Evolutionary conservation across 2,797 vertebrate genomes (phyloP).

Genomic region (Sparus aurata): DNA sequence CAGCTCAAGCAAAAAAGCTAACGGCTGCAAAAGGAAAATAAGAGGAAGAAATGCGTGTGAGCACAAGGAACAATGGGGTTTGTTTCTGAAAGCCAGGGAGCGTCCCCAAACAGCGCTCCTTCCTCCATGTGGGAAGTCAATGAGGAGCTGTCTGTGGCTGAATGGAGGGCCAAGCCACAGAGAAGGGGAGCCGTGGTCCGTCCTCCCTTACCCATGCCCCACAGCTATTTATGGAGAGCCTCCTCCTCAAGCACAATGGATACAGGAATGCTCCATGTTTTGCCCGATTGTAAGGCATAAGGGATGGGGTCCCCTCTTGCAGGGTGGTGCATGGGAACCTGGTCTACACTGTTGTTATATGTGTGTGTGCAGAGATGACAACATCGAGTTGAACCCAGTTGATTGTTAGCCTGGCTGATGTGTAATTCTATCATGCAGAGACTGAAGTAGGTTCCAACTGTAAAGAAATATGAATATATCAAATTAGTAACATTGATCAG

Average conservation of each 20-base stretch:
- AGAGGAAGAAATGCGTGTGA: slow-evolving; percentile 81
- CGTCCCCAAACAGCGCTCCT: slow-evolving; percentile 73
- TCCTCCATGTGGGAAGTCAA: slow-evolving; percentile 76
- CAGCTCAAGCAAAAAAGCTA: slow-evolving; percentile 75
- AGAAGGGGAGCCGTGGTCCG: slow-evolving; percentile 49
- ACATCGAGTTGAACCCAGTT: not conserved
- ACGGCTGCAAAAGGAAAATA: slow-evolving; percentile 71
- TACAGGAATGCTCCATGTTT: slow-evolving; percentile 71
- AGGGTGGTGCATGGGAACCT: slow-evolving; percentile 70
- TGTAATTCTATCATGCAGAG: not conserved
- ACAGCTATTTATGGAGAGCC: slow-evolving; percentile 79
- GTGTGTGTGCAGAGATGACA: slow-evolving; percentile 39
- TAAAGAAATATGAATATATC: not conserved
- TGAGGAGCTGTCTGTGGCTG: slow-evolving; percentile 64
- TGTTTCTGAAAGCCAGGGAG: slow-evolving; percentile 80
- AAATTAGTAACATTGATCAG: not conserved
- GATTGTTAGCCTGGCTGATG: not conserved
- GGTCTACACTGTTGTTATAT: slow-evolving; percentile 19
- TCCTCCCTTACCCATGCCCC: slow-evolving; percentile 66
- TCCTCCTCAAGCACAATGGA: slow-evolving; percentile 76
- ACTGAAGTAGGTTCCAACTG: not conserved
- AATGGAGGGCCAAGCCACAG: slow-evolving; percentile 57
- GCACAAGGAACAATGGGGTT: slow-evolving; percentile 82
- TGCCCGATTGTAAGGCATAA: slow-evolving; percentile 47
- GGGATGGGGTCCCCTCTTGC: slow-evolving; percentile 43